These are phyloP conservation scores for Coenobita brevimanus DNA, from an alignment of 1,140 invertebrate genomes.

Conservation along the genomic window DNA sequence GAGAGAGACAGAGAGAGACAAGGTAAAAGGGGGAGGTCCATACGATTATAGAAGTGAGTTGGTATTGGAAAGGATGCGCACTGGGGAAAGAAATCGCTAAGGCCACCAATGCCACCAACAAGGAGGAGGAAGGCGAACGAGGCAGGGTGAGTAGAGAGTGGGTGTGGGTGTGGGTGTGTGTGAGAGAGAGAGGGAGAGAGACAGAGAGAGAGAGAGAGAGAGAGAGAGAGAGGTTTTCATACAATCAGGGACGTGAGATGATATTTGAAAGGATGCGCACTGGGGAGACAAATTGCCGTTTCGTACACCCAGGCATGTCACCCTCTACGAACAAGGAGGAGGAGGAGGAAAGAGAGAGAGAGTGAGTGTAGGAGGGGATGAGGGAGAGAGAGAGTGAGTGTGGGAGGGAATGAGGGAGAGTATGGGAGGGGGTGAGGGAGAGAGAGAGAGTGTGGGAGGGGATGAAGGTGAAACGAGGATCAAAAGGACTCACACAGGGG, in stretches of 20 bases:
- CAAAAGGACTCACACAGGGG: no score
- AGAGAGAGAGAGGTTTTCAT: not conserved
- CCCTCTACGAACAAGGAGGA: constrained; percentile 71
- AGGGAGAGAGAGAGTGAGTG: not conserved
- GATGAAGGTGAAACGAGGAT: not conserved
- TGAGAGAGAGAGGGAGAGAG: not conserved
- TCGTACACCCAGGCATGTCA: constrained; percentile 81
- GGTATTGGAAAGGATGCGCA: not conserved
- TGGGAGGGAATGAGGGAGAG: not conserved
- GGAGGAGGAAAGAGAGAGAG: constrained; percentile 39
- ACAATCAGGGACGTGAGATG: no score
- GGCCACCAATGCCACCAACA: constrained; percentile 79
- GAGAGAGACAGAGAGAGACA: not conserved
- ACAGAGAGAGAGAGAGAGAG: not conserved
- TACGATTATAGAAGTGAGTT: no score
- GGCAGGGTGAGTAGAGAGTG: constrained; percentile 23
- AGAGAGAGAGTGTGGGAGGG: not conserved
- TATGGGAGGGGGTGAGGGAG: not conserved
- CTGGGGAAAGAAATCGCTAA: constrained; percentile 77
- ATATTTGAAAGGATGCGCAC: not conserved
- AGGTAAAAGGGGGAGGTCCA: not conserved
- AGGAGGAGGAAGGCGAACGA: constrained; percentile 57
- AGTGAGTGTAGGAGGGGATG: not conserved
- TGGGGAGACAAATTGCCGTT: constrained; percentile 76
- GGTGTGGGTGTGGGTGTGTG: not conserved